phyloP scores from a whole-genome alignment of 2,888 invertebrate genomes.

The Stenchaetothrips biformis region DNA sequence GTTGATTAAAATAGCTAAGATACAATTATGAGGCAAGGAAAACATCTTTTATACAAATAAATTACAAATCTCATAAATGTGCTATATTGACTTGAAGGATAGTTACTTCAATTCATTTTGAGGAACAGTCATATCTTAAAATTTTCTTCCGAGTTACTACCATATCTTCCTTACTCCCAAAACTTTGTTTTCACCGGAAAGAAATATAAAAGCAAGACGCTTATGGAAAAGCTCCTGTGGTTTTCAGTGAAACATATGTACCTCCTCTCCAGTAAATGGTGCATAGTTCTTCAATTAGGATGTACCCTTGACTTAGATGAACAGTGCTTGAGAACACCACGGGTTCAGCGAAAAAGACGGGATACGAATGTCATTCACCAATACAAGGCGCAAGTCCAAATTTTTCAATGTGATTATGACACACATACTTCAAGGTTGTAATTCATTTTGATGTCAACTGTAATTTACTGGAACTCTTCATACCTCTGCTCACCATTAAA shows the following conservation, averaged over 20 bases:
- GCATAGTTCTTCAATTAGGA: background rate
- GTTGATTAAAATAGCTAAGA: background rate
- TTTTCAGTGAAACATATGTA: no score
- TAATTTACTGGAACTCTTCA: no score
- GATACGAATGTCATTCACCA: background rate
- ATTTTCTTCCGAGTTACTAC: no score
- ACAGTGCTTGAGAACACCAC: background rate
- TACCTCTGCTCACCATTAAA: background rate
- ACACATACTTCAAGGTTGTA: background rate
- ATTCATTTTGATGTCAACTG: background rate
- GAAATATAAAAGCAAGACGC: no score
- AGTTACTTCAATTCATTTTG: no score
- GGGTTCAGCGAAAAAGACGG: constrained; percentile 1
- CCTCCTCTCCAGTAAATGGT: no score
- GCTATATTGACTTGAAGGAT: no score
- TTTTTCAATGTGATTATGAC: background rate
- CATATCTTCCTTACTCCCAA: no score
- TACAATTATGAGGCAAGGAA: background rate
- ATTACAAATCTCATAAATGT: background rate
- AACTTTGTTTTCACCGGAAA: no score
- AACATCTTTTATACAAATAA: background rate
- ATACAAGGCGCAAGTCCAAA: background rate
- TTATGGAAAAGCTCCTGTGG: no score
- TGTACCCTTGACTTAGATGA: background rate
- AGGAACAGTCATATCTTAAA: no score